Evolutionary conservation across 2,797 vertebrate genomes (phyloP), one percentile per base, ranked within the genome.

Genomic region (Malacoctenus gilli): DNA sequence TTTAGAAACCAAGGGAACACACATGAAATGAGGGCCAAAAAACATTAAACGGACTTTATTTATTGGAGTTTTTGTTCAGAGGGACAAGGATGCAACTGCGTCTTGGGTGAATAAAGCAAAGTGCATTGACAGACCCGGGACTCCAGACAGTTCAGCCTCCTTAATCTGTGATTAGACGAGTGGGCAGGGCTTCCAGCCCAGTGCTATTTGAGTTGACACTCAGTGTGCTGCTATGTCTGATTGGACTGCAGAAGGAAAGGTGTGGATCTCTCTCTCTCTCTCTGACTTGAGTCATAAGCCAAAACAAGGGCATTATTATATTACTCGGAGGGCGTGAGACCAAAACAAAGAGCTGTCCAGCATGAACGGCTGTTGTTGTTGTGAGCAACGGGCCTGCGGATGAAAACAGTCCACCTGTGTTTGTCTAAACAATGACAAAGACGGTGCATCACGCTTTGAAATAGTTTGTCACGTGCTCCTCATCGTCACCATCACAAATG

Each of bases 91-190:
- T 7, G 42, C 9, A 46, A 14, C 1, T 37, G 15, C 14, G 52
- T 6, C 31, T 22, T 25, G 28, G 42, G 37, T 41, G 46, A 66
- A 68, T n/a, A 37, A 55, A 58, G 19, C 44, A 58, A 61, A 13
- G 8, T 11, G 32, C 59, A 43, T 8, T 4, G 13, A 54, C 53
- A 48, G 14, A 58, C 63, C 44, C n/a, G 32, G 43, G 65, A 36
- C 51, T 68, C 28, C 68, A 80, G 66, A 80, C 66, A 70, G 72
- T 76, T 72, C 49, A 69, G 70, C 54, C 66, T 38, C 13, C 34
- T 81, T 86, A 79, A 85, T 85, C 80, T 77, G 57, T 69, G 83
- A 84, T 88, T 80, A 83, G 68, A 75, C 38, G 40, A 72, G 56
- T 65, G 56, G 64, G 55, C 47, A 49, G 47, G 54, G 37, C 55